Evolutionary conservation across 2,113 vertebrate genomes (phyloP).

Genomic region (Nesoenas mayeri): DNA sequence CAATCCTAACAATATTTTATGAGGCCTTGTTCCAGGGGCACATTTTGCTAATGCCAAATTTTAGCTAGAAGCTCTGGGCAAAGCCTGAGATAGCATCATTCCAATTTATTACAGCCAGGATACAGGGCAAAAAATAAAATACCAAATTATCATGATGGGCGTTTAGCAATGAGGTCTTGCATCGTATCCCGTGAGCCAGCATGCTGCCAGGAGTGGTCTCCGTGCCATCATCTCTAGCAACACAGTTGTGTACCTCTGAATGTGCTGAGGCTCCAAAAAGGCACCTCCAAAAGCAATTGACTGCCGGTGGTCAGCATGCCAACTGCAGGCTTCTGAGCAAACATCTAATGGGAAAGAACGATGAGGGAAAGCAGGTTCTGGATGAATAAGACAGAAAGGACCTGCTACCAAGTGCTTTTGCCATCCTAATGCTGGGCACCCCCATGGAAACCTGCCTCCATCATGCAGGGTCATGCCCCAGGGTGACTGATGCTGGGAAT

Average conservation of each 20-base stretch:
- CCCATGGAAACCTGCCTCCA: not conserved
- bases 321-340: not conserved
- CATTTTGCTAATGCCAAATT: not conserved
- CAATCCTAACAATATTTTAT: constrained; percentile 51
- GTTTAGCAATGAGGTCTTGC: not conserved
- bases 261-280: not conserved
- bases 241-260: not conserved
- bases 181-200: not conserved
- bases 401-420: not conserved
- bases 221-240: accelerated
- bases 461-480: accelerated
- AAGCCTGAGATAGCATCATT: not conserved
- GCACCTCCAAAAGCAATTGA: not conserved
- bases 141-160: not conserved
- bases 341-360: not conserved
- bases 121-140: not conserved
- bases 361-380: not conserved
- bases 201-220: not conserved
- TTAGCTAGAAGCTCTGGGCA: not conserved
- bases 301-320: not conserved
- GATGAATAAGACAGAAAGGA: not conserved
- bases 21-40: constrained; percentile 16
- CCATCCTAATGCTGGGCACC: accelerated
- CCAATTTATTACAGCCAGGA: not conserved
- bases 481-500: not conserved